These are phyloP conservation scores for Pseudomyrmex sp. DNA, from an alignment of 1,140 invertebrate genomes.

Conservation along the genomic window DNA sequence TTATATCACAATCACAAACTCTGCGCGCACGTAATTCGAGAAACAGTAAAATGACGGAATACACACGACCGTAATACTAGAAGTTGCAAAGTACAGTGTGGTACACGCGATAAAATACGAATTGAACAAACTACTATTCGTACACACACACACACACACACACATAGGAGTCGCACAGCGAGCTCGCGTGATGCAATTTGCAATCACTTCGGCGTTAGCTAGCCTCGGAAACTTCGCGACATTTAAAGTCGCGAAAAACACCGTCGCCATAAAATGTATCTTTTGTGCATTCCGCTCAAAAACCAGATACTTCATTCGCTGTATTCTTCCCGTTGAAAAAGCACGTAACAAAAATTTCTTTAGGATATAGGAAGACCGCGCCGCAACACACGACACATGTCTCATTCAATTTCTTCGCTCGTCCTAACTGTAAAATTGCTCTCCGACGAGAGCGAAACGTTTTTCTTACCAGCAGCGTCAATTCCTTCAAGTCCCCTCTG, in stretches of 20 bases:
- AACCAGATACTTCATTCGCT: neutral
- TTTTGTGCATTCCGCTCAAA: neutral
- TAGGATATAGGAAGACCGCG: neutral
- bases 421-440: neutral
- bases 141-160: neutral
- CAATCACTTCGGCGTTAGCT: slow-evolving; percentile 5
- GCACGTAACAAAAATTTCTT: neutral
- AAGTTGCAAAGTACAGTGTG: slow-evolving; percentile 38
- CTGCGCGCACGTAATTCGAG: slow-evolving; percentile 19
- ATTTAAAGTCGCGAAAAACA: neutral
- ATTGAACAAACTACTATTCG: slow-evolving; percentile 42
- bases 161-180: neutral
- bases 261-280: neutral
- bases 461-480: slow-evolving; percentile 1
- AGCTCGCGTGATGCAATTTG: slow-evolving; percentile 41
- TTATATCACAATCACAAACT: slow-evolving; percentile 24
- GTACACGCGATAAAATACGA: slow-evolving; percentile 54
- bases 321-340: neutral
- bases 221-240: slow-evolving; percentile 10
- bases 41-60: slow-evolving; percentile 40
- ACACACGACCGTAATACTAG: slow-evolving; percentile 29
- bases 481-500: slow-evolving; percentile 16
- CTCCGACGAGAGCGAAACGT: neutral
- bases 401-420: slow-evolving; percentile 17
- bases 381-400: neutral